A percentile compares a stretch with the other conserved stretches of the same genome.
phyloP scores from a whole-genome alignment of 1,140 invertebrate species.

The Drosophila triauraria region DNA sequence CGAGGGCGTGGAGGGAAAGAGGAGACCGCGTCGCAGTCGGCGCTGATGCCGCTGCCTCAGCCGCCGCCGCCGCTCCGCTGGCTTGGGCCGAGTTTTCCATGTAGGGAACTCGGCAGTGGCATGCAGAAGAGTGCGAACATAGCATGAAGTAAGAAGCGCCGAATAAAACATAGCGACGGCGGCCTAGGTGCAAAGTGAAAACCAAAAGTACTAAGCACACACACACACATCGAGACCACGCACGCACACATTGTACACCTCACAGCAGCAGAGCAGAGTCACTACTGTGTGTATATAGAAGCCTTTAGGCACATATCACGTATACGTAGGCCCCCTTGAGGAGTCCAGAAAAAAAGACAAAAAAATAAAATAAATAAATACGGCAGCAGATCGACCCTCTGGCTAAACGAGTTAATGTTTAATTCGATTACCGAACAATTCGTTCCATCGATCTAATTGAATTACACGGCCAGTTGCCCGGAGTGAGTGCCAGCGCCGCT shows the following conservation, averaged over 20 bases:
- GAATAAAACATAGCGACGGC: constrained; percentile 71
- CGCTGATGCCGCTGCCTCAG: constrained; percentile 30
- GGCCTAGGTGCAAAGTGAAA: constrained; percentile 71
- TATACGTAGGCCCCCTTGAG: constrained; percentile 2
- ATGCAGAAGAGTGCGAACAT: constrained; percentile 82
- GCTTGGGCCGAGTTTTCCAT: constrained; percentile 70
- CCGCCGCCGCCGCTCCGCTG: constrained; percentile 4
- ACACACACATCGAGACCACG: constrained; percentile 22
- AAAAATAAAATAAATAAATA: constrained; percentile 4
- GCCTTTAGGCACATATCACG: constrained; percentile 26
- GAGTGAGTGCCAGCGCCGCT: constrained; percentile 29
- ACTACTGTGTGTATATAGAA: constrained; percentile 28
- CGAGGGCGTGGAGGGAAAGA: constrained; percentile 41
- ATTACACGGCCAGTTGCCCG: constrained; percentile 39
- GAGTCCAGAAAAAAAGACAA: constrained; percentile 8
- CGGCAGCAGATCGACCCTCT: constrained; percentile 7
- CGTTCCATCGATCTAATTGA: constrained; percentile 46
- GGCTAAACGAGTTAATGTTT: constrained; percentile 28
- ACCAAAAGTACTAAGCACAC: constrained; percentile 64
- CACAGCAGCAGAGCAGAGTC: constrained; percentile 31
- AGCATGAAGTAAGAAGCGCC: constrained; percentile 82
- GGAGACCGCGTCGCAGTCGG: background rate
- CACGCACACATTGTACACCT: constrained; percentile 20
- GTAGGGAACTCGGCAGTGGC: constrained; percentile 78
- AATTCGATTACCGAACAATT: constrained; percentile 72